Evolutionary conservation across 2,888 invertebrate genomes (phyloP).

Genomic region (Nephrotoma appendiculata): DNA sequence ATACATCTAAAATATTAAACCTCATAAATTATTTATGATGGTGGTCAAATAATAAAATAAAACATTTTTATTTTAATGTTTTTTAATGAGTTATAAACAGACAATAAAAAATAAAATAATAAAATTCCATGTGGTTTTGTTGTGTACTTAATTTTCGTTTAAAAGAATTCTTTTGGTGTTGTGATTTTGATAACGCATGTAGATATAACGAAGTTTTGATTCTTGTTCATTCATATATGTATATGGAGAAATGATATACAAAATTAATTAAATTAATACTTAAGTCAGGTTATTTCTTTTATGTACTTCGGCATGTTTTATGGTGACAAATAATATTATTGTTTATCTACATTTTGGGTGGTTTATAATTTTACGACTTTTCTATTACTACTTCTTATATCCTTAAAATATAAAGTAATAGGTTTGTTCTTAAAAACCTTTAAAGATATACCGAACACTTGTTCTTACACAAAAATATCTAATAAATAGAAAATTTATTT

Average conservation of each 20-base stretch:
- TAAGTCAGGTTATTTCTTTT: not conserved
- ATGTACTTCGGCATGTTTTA: not conserved
- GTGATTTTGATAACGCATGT: not conserved
- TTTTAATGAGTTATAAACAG: slow-evolving; percentile 4
- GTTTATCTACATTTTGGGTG: not conserved
- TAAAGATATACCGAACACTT: not conserved
- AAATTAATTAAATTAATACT: not conserved
- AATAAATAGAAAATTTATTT: not conserved
- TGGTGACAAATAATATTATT: not conserved
- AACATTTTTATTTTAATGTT: not conserved
- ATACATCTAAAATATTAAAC: not conserved
- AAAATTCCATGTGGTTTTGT: not conserved
- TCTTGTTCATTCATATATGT: not conserved
- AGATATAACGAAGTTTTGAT: not conserved
- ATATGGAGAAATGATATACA: not conserved
- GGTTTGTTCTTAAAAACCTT: too few species aligned
- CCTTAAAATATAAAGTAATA: not conserved
- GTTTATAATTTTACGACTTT: not conserved
- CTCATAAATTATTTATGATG: not conserved
- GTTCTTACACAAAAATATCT: not conserved
- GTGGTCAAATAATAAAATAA: not conserved
- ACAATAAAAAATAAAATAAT: not conserved
- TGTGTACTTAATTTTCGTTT: not conserved
- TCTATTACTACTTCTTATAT: not conserved
- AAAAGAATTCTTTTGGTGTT: not conserved